Conservation (phyloP, 2,797 vertebrate genomes). For the Sebastes vulpes region DNA sequence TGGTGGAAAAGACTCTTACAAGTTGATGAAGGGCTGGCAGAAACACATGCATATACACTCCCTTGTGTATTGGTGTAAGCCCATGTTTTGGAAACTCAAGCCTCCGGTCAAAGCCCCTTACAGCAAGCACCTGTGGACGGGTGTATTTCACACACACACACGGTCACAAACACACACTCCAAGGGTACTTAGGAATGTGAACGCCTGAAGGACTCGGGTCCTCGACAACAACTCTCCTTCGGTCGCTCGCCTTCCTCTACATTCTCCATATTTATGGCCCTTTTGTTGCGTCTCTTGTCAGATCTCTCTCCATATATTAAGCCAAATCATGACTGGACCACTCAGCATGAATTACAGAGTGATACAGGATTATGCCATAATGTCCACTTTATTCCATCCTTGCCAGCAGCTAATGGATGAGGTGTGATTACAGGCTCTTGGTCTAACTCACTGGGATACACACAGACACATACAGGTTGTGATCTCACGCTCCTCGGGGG, state of each 20-base stretch:
- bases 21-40: slow-evolving; percentile 44
- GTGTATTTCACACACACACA: slow-evolving; percentile 43
- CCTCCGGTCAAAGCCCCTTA: slow-evolving; percentile 65
- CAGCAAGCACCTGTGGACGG: slow-evolving; percentile 77
- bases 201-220: slow-evolving; percentile 37
- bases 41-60: slow-evolving; percentile 35
- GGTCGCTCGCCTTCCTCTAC: slow-evolving; percentile 17
- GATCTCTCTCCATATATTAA: slow-evolving; percentile 58
- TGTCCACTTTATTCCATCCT: slow-evolving; percentile 36
- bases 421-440: slow-evolving; percentile 59
- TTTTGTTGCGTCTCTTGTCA: slow-evolving; percentile 54
- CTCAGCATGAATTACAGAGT: slow-evolving; percentile 69
- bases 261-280: slow-evolving; percentile 45
- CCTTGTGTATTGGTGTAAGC: slow-evolving; percentile 58
- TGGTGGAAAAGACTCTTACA: slow-evolving; percentile 18
- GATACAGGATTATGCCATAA: slow-evolving; percentile 58
- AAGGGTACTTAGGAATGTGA: slow-evolving; percentile 63
- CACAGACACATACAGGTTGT: slow-evolving; percentile 56
- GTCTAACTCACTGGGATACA: slow-evolving; percentile 30
- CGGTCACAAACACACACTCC: slow-evolving; percentile 25
- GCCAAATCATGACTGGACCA: slow-evolving; percentile 51
- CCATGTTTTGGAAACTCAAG: slow-evolving; percentile 82
- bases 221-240: slow-evolving; percentile 19
- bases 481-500: slow-evolving; percentile 64
- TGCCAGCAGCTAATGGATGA: slow-evolving; percentile 63